Evolutionary conservation across 2,113 vertebrate genomes (phyloP).

Genomic region (Pangasianodon hypophthalmus): DNA sequence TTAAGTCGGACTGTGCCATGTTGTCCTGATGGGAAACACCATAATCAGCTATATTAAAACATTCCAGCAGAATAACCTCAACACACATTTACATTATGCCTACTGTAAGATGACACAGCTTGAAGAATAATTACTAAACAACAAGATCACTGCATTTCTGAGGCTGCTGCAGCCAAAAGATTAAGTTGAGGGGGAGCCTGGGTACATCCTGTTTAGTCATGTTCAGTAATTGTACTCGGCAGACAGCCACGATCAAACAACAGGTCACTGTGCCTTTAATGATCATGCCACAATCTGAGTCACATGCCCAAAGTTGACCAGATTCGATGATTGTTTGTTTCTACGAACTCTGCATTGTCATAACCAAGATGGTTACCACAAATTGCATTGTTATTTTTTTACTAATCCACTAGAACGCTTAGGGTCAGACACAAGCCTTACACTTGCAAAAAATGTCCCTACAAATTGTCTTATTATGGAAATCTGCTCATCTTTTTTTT

Average conservation of each 20-base stretch:
- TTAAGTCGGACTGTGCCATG: not conserved
- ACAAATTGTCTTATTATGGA: not conserved
- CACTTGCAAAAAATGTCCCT: not conserved
- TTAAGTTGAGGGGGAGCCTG: not conserved
- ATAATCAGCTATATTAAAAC: not conserved
- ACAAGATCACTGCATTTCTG: not conserved
- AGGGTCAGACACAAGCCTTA: not conserved
- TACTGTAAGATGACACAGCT: not conserved
- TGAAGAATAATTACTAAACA: not conserved
- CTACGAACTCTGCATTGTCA: not conserved
- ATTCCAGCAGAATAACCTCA: not conserved
- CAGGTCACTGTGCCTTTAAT: conserved; percentile 2
- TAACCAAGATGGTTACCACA: not conserved
- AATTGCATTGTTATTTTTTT: not conserved
- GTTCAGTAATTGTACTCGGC: not conserved
- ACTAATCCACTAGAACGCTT: not conserved
- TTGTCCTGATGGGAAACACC: not conserved
- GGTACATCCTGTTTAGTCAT: not conserved
- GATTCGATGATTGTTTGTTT: not conserved
- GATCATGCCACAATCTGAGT: not conserved
- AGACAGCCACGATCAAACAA: not conserved
- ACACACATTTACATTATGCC: not conserved
- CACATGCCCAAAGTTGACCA: not conserved
- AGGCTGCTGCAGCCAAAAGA: not conserved
- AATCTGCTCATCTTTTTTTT: not conserved